These are phyloP conservation scores for Mamestra configurata DNA, from an alignment of 1,140 invertebrate genomes.

Conservation along the genomic window DNA sequence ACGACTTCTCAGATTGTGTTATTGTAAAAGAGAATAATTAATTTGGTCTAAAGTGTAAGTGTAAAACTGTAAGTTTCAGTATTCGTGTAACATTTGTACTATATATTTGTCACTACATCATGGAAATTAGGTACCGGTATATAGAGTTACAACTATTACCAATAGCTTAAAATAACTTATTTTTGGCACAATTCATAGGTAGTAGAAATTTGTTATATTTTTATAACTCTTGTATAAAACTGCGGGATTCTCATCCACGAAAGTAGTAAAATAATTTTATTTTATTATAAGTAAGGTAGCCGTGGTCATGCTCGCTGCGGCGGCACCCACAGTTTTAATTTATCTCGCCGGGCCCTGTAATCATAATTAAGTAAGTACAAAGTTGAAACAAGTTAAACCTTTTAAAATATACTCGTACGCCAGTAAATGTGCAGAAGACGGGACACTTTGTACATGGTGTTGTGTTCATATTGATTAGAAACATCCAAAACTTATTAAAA, in stretches of 20 bases:
- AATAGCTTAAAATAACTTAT: no score
- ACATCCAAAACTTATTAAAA: background rate
- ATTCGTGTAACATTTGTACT: no score
- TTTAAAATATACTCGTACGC: constrained; percentile 28
- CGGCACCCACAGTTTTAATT: constrained; percentile 47
- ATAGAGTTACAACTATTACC: no score
- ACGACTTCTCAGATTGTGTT: no score
- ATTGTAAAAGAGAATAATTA: no score
- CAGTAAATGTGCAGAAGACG: background rate
- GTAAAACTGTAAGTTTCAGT: no score
- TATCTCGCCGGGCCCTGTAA: constrained; percentile 35
- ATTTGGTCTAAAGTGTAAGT: no score
- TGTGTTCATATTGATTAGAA: background rate
- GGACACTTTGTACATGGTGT: background rate
- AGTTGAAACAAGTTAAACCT: constrained; percentile 47
- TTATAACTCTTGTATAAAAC: background rate
- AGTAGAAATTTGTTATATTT: background rate
- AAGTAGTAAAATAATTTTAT: constrained; percentile 39
- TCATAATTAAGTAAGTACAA: constrained; percentile 44
- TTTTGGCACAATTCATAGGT: no score
- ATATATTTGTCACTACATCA: no score
- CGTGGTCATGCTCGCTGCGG: constrained; percentile 31
- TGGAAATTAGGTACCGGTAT: no score
- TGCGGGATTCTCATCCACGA: constrained; percentile 13
- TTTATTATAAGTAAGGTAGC: constrained; percentile 41